phyloP scores from a whole-genome alignment of 1,140 invertebrate genomes.

The Musca domestica region DNA sequence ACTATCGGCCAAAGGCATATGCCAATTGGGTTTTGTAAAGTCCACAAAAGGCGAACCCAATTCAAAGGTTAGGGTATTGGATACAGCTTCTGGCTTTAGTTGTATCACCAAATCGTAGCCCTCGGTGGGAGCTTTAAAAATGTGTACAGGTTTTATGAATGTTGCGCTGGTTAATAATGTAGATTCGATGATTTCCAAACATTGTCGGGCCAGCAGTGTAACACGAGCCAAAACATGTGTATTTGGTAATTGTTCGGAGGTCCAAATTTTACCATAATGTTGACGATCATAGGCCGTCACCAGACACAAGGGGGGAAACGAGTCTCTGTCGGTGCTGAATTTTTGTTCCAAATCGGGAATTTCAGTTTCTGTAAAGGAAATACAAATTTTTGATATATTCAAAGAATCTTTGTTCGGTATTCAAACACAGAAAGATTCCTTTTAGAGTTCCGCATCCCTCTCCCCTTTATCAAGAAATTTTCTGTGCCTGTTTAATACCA shows the following conservation, averaged over 20 bases:
- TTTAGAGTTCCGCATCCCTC: no score
- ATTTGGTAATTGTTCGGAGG: constrained; percentile 58
- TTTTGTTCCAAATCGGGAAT: constrained; percentile 68
- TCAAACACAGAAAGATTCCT: no score
- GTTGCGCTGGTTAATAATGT: constrained; percentile 25
- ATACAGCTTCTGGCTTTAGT: constrained; percentile 61
- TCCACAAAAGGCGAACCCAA: constrained; percentile 40
- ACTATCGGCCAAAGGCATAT: constrained; percentile 66
- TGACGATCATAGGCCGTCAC: constrained; percentile 74
- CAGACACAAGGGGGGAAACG: constrained; percentile 70
- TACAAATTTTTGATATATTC: not conserved
- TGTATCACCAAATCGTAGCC: constrained; percentile 79
- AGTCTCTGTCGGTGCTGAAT: constrained; percentile 62
- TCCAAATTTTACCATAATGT: constrained; percentile 64
- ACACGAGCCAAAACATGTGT: constrained; percentile 67
- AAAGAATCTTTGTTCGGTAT: no score
- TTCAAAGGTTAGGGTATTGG: constrained; percentile 56
- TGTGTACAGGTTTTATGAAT: constrained; percentile 53
- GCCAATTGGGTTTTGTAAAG: constrained; percentile 59
- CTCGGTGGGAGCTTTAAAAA: constrained; percentile 67
- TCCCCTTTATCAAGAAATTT: not conserved
- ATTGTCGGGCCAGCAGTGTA: constrained; percentile 64
- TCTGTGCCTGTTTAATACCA: not conserved
- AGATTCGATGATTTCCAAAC: constrained; percentile 60
- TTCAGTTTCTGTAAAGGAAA: constrained; percentile 64